These are phyloP conservation scores for Eupleurogrammus muticus DNA, from an alignment of 2,797 vertebrate genomes.

Conservation along the genomic window DNA sequence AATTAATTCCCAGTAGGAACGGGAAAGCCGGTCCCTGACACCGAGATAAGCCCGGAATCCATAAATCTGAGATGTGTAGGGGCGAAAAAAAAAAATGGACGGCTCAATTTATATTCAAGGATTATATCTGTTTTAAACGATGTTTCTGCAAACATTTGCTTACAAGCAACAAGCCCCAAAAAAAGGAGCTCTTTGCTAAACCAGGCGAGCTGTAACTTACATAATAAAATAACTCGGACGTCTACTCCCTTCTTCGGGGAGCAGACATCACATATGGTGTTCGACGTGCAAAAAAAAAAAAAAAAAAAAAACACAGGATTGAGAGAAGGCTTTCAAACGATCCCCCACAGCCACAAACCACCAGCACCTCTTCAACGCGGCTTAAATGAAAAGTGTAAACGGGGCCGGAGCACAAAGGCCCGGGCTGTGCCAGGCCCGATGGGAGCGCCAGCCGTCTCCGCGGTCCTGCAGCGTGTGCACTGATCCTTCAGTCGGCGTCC, in stretches of 20 bases:
- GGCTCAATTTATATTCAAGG: slow-evolving; percentile 45
- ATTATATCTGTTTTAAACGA: slow-evolving; percentile 38
- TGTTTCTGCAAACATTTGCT: slow-evolving; percentile 20
- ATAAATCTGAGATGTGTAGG: slow-evolving; percentile 61
- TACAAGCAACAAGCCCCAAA: slow-evolving; percentile 14
- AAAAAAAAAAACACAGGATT: slow-evolving; percentile 46
- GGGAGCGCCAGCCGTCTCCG: slow-evolving; percentile 72
- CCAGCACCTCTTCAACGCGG: slow-evolving; percentile 57
- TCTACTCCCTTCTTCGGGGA: no score
- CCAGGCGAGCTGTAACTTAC: no score
- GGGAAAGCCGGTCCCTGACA: slow-evolving; percentile 50
- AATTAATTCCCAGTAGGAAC: slow-evolving; percentile 72
- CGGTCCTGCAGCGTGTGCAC: slow-evolving; percentile 74
- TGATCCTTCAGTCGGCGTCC: slow-evolving; percentile 73
- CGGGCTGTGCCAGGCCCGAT: slow-evolving; percentile 67
- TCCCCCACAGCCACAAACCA: slow-evolving; percentile 46
- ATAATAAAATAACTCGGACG: no score
- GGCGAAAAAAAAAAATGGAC: slow-evolving; percentile 41
- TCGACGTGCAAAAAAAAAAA: no score
- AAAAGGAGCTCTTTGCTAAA: no score
- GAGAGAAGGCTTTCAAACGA: slow-evolving; percentile 66
- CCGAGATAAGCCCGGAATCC: slow-evolving; percentile 55
- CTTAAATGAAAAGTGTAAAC: slow-evolving; percentile 67
- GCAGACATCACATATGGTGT: slow-evolving; percentile 40
- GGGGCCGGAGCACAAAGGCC: slow-evolving; percentile 64